Base-by-base conservation (phyloP, 2,797 vertebrate species). In the Amniataba percoides region DNA sequence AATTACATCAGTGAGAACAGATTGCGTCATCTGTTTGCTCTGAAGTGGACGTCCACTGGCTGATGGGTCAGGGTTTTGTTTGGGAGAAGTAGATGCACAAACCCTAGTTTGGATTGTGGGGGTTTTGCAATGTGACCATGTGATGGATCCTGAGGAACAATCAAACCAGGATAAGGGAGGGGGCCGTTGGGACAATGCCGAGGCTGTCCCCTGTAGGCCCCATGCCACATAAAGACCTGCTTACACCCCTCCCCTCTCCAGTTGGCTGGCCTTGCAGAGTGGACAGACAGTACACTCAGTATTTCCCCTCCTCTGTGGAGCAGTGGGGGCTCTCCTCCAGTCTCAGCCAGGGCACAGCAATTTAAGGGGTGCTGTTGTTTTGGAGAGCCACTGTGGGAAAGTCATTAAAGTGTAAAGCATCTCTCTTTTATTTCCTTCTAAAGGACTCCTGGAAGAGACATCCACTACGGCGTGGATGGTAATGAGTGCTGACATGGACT, bases 361-460 rank as follows among this genome's bases (percentile, higher is more conserved):
- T 93, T 94, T 89, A 87, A 92, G 79, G 75, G 85, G 85, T 72
- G 74, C 83, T 89, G 89, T 95, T 94, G 87, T 91, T 94, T 89
- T 90, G 76, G 91, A 89, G 89, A 77, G 80, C 89, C 80, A 92
- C 94, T 94, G 87, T 91, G 90, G 95, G 95, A 96, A 96, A 97
- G 94, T 92, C 93, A 95, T 93, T 94, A 94, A 94, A 95, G 94
- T 95, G 88, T 93, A 94, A 95, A 96, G 92, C 89, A 92, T 95
- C 94, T 58, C 91, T 78, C 66, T 89, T 94, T 95, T 92, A 83
- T 92, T 89, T 90, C 5, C 77, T 86, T 90, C 78, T 89, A 87
- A 94, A 87, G 80, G 88, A 92, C 71, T 87, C 77, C 74, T 91
- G 86, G 92, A 91, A 90, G 88, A 86, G 88, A 71, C 75, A 80